These are phyloP conservation scores for Harpagifer antarcticus DNA, from an alignment of 2,797 vertebrate genomes.

Conservation along the genomic window DNA sequence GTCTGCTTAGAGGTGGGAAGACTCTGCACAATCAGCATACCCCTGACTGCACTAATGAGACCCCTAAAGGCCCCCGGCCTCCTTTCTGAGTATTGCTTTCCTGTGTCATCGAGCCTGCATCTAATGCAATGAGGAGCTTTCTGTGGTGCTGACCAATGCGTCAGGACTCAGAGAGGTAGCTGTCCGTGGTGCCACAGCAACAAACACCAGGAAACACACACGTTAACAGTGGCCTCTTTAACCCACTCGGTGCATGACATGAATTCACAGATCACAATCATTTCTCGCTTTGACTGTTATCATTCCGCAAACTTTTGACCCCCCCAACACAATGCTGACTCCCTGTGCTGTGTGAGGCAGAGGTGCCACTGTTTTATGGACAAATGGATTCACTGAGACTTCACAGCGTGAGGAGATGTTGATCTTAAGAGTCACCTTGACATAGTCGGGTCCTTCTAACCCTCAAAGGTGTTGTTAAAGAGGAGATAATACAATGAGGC, in stretches of 20 bases:
- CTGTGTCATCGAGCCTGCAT: constrained; percentile 2
- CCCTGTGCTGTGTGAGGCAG: background rate
- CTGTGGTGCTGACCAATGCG: constrained; percentile 56
- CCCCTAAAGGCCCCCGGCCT: constrained; percentile 22
- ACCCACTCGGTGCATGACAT: constrained; percentile 25
- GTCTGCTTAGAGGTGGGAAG: constrained; percentile 7
- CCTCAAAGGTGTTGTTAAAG: constrained; percentile 53
- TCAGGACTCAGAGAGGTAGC: constrained; percentile 26
- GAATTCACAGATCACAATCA: constrained; percentile 27
- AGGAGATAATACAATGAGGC: constrained; percentile 49
- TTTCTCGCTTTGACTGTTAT: constrained; percentile 16
- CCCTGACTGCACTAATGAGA: constrained; percentile 39
- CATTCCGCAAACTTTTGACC: background rate
- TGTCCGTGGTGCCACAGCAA: constrained; percentile 55
- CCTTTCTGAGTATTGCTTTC: constrained; percentile 13
- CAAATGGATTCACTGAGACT: constrained; percentile 38
- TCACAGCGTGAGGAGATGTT: constrained; percentile 26
- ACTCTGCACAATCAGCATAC: constrained; percentile 29
- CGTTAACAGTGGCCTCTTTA: constrained; percentile 1
- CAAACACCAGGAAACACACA: constrained; percentile 7
- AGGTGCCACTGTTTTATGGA: constrained; percentile 31
- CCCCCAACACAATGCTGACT: background rate
- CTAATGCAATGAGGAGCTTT: constrained; percentile 46
- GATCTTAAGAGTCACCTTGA: constrained; percentile 60
- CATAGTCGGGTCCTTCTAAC: constrained; percentile 31